Evolutionary conservation across 2,113 vertebrate genomes (phyloP).

Genomic region (Pachypanchax playfairii): DNA sequence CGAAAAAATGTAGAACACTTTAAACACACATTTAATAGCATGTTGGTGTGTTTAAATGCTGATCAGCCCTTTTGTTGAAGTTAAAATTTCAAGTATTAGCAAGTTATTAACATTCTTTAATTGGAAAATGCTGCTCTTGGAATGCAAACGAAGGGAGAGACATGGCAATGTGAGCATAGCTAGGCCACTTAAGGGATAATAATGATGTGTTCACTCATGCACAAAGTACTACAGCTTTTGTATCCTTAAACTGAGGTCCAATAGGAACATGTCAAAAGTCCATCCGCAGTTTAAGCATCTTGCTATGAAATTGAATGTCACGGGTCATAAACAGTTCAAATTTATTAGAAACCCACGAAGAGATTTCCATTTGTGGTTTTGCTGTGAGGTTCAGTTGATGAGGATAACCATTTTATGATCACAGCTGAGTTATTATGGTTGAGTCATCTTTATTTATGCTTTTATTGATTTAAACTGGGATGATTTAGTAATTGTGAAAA

Average conservation of each 20-base stretch:
- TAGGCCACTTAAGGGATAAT: conserved; percentile 56
- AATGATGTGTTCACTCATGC: conserved; percentile 62
- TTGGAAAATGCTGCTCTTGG: conserved; percentile 62
- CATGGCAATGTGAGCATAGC: conserved; percentile 55
- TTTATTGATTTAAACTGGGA: conserved; percentile 43
- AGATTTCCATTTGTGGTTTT: conserved; percentile 12
- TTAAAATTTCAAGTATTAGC: conserved; percentile 68
- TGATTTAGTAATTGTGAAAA: conserved; percentile 52
- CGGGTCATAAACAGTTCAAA: conserved; percentile 35
- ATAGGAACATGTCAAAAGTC: conserved; percentile 49
- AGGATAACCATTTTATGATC: conserved; percentile 36
- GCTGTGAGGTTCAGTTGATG: conserved; percentile 10
- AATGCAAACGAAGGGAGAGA: conserved; percentile 70
- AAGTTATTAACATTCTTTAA: conserved; percentile 73
- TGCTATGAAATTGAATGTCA: conserved; percentile 36
- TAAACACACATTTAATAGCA: conserved; percentile 27
- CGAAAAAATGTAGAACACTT: conserved; percentile 35
- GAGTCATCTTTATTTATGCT: conserved; percentile 60
- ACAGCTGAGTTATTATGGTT: conserved; percentile 37
- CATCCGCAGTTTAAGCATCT: conserved; percentile 40
- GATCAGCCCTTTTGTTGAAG: conserved; percentile 65
- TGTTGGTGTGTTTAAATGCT: conserved; percentile 54
- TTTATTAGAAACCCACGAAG: conserved; percentile 31
- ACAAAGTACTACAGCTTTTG: conserved; percentile 10
- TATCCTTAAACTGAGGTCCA: conserved; percentile 22